Base-by-base conservation (phyloP, 2,113 vertebrate genomes). In the Tringa solitaria region DNA sequence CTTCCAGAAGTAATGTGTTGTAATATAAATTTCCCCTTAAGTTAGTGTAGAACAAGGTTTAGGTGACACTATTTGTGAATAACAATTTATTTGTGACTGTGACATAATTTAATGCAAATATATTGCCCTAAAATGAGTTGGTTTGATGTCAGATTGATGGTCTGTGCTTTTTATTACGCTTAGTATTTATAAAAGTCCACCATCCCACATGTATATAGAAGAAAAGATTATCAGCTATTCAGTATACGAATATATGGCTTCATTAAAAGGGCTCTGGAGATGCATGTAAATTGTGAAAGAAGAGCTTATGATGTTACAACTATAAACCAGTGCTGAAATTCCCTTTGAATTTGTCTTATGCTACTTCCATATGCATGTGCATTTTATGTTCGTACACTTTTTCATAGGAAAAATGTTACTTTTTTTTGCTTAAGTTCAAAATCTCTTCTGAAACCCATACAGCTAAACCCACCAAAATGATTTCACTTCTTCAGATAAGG, bases 221-320 rank as follows among this genome's bases (percentile, higher is more conserved):
- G 51, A 96, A 97, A 97, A 96, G 54, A 97, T 97, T 96, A 97
- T 97, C 93, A 97, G 14, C 89, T 95, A 82, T 92, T 91, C 89
- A 88, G 64, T 69, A 41, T 95, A 93, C 13, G 50, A 92, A 61
- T 90, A 56, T 93, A 93, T 90, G 74, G 79, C 89, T 97, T 97
- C 79, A 91, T 97, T 91, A 97, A 96, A 97, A 96, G 77, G 79
- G 84, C 87, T 97, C 92, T 95, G 35, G 63, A 78, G 75, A 92
- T 41, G 82, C 69, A 72, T 51, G 87, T 97, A 97, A 97, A 97
- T 98, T 6, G 32, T 84, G 57, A 83, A 77, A 94, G 67, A 84
- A 95, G 93, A 94, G 80, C 82, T 94, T 85, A 50, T 92, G 93
- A 70, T 73, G 84, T 96, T 97, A 95, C 37, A 33, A 61, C 75